Percentiles rank a stretch among this genome's conserved stretches.
Conservation (phyloP, 1,140 invertebrate species). For the Wiebesia pumilae region DNA sequence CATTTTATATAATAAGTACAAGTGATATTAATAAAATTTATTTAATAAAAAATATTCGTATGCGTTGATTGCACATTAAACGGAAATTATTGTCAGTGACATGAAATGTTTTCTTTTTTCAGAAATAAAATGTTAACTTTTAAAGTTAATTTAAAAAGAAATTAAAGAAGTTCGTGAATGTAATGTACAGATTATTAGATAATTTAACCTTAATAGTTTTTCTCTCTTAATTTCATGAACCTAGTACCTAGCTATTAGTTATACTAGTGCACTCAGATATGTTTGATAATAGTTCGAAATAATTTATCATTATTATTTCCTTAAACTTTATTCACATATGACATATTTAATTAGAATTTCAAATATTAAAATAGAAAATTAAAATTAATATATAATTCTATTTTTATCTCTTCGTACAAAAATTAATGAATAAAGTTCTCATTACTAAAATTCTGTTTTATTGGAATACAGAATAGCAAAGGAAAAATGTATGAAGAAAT, state of each 20-base stretch:
- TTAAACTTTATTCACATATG: too few relatives aligned
- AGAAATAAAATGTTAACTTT: neutral
- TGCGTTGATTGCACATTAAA: neutral
- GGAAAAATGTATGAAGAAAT: too few relatives aligned
- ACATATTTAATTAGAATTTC: too few relatives aligned
- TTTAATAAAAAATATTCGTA: too few relatives aligned
- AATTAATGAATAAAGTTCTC: too few relatives aligned
- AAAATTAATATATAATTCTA: too few relatives aligned
- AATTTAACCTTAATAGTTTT: neutral
- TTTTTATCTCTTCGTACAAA: too few relatives aligned
- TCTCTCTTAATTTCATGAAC: neutral
- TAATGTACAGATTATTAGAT: neutral
- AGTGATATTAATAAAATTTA: too few relatives aligned
- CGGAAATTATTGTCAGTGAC: neutral
- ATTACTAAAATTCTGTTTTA: too few relatives aligned
- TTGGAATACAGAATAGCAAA: too few relatives aligned
- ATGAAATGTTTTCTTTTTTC: neutral
- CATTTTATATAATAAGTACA: too few relatives aligned
- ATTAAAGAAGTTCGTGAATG: neutral
- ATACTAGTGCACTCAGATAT: neutral
- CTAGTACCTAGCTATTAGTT: neutral
- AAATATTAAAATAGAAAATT: too few relatives aligned
- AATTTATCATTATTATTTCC: neutral
- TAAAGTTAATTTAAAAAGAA: neutral
- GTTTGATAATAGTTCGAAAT: neutral